Evolutionary conservation across 2,888 invertebrate genomes (phyloP), one percentile per base, ranked within the genome.

Genomic region (Hartigia nigra): DNA sequence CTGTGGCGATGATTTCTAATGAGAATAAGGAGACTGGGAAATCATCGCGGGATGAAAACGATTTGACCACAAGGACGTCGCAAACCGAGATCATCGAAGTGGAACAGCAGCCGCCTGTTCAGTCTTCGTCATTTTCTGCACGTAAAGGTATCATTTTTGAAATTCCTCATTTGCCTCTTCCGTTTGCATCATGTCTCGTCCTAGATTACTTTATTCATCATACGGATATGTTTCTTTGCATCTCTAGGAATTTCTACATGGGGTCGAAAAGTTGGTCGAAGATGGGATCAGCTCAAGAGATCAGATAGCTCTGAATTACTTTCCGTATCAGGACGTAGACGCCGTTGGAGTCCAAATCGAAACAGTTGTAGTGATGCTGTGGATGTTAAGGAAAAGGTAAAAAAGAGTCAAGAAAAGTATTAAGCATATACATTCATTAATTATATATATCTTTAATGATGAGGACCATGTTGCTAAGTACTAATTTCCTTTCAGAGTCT

Each of bases 231-330:
- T 2, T 55, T 55, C 0, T 55, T 55, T 55, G 9, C 23, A 39
- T 34, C 12, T 87, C 88, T 77, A 94, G 94, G 93, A 85, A 91
- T 94, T 82, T 93, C 94, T 12, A 94, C 94, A 55, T 94, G 94
- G 94, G 93, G 94, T 75, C 93, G 92, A 86, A 93, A 93, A 89
- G 93, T 94, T 82, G 94, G 94, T 75, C 92, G 92, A 86, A 93
- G 93, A 89, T 94, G 94, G 93, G 94, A 94, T 81, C 93, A 94
- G 84, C 88, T 94, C 80, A 94, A 93, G 87, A 91, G 94, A 78
- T 93, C 93, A 78, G 94, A 94, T 83, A 94, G 94, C 72, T 92
- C 93, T 1, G 94, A 94, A 85, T 88, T 93, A 79, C 89, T 93
- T 36, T 89, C 92, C 12, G 90, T 90, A 31, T 90, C 92, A 2